Evolutionary conservation across 2,888 invertebrate species (phyloP).

Genomic region (Lithosia quadra): DNA sequence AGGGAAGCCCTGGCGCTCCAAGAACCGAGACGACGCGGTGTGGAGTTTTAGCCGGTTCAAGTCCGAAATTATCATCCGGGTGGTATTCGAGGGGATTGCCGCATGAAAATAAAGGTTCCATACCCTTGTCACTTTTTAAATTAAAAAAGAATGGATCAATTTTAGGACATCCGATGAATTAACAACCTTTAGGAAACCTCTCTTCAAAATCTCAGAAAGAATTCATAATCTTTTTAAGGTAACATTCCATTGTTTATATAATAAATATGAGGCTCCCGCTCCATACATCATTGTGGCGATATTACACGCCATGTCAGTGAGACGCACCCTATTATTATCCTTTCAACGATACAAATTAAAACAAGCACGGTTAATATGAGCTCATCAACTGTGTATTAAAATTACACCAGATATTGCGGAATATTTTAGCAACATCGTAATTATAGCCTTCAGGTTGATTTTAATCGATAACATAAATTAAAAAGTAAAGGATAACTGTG

Average conservation of each 20-base stretch:
- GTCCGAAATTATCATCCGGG: no score
- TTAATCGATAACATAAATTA: slow-evolving; percentile 12
- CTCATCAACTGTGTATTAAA: slow-evolving; percentile 33
- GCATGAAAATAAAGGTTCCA: no score
- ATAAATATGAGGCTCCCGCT: not conserved
- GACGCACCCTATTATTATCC: slow-evolving; percentile 44
- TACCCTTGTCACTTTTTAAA: no score
- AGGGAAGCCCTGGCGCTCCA: no score
- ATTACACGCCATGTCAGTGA: slow-evolving; percentile 10
- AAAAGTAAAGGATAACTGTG: not conserved
- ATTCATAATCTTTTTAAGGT: not conserved
- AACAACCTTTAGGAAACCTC: no score
- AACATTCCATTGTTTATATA: not conserved
- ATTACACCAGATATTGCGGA: slow-evolving; percentile 28
- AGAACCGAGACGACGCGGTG: no score
- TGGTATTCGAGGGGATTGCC: no score
- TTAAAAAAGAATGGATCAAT: no score
- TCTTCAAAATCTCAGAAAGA: not conserved
- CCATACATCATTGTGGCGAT: slow-evolving; percentile 3
- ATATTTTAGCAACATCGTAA: slow-evolving; percentile 19
- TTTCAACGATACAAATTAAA: slow-evolving; percentile 52
- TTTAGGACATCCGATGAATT: no score
- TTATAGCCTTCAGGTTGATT: slow-evolving; percentile 11
- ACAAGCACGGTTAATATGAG: slow-evolving; percentile 35
- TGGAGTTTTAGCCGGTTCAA: no score